Base-by-base conservation (phyloP, 2,888 invertebrate genomes). In the Rhagonycha lutea region DNA sequence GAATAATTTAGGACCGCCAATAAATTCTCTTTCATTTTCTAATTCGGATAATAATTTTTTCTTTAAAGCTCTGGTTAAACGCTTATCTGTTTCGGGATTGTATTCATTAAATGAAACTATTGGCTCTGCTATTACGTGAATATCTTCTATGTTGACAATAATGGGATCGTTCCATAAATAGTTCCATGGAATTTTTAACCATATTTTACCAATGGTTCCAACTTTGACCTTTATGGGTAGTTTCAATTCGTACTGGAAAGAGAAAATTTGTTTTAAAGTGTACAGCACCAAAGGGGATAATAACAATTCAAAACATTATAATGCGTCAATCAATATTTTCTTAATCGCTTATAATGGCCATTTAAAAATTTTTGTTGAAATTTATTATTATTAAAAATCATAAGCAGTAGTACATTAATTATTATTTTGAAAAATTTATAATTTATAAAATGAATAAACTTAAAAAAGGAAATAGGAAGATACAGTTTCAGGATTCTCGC, bases 181-280 rank as follows among this genome's bases (percentile, higher is more conserved):
- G 3, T 92, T 90, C 95, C 95, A 95, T 77, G 95, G 95, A 84
- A 96, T 95, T 85, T 92, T 92, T 9, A 94, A 88, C 83, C 90
- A 91, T 81, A 94, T 90, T 87, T 92, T 92, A 80, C 95, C 95
- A 76, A 96, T 92, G 9, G 94, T 92, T 14, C 95, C 96, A 73
- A 93, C 93, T 87, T 94, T 94, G 12, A 96, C 94, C 88, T 94
- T 94, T 79, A 96, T 93, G 0, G 96, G 95, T 68, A 95, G 88
- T 83, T 94, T 93, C 60, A 96, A 89, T 86, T 95, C 94, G 83
- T 94, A 94, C 96, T 96, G 89, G 60, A 91, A 91, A 80, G 14
- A 62, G 4, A 23, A 23, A 62, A 14, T 14, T 14, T 14, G 4
- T 7, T 62, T 4, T 23, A 4, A 14, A 14, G 14, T 14, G 14